Base-by-base conservation (phyloP, 2,797 vertebrate species). In the Atherinosoma microstoma region DNA sequence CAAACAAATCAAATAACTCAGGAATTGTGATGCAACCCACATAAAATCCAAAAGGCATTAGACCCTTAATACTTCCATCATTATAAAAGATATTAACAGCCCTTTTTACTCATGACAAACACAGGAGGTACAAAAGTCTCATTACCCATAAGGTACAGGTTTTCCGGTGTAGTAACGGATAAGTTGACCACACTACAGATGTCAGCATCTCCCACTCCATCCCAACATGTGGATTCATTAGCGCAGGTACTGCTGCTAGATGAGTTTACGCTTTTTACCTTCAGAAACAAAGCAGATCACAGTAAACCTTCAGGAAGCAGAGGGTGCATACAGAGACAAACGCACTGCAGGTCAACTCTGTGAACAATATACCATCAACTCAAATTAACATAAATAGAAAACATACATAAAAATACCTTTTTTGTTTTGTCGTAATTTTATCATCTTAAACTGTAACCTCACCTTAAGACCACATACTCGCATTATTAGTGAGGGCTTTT, bases 131-230 rank as follows among this genome's bases (percentile, higher is more conserved):
- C 6, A 36, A 0, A n/a, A 0, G 6, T 15, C 8, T 75, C 42
- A 91, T 89, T 92, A 99, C 98, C 98, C 97, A 98, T 99, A 30
- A 99, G 92, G 89, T 99, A 99, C 1, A 99, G 92, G 77, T 98
- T 99, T 85, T 99, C 97, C n/a, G 98, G 98, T 4, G 97, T 98
- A 57, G 97, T 96, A 76, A 97, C 94, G 0, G 97, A 97, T 79
- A 97, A 89, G 89, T 94, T 97, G 74, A 97, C 94, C 78, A 97
- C 89, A 35, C 96, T 97, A 65, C 88, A 92, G 63, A 96, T 68
- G 13, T 97, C 96, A 16, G 93, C 95, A 15, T 97, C 96, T 27
- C 85, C 88, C 1, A 53, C 88, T 87, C 94, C 91, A 80, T 98
- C 97, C 97, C 97, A 99, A 64, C 95, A 96, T 79, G 90, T 95